These are phyloP conservation scores for Cerastis rubricosa DNA, from an alignment of 2,888 invertebrate genomes.

Conservation along the genomic window DNA sequence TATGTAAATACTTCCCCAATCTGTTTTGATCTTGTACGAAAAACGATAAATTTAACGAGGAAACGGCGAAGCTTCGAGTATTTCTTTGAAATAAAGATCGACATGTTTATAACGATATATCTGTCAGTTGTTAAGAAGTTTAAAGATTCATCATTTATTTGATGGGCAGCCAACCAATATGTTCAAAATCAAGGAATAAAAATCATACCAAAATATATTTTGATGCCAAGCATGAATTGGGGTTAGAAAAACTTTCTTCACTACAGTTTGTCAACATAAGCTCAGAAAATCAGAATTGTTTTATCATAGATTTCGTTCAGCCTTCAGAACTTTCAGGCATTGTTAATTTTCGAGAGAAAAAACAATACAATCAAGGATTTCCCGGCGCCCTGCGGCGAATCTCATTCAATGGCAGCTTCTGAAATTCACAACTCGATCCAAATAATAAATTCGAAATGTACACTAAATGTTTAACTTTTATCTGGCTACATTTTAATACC, in stretches of 20 bases:
- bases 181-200: constrained; percentile 12
- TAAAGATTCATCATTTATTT: constrained; percentile 17
- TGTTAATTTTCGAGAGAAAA: constrained; percentile 8
- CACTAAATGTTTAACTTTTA: constrained; percentile 34
- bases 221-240: neutral
- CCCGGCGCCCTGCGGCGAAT: constrained; percentile 33
- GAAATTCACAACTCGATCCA: constrained; percentile 30
- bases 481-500: constrained; percentile 25
- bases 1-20: constrained; percentile 6
- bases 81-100: constrained; percentile 32
- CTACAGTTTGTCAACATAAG: neutral
- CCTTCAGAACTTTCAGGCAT: neutral
- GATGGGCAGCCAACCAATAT: constrained; percentile 28
- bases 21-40: constrained; percentile 13
- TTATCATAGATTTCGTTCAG: constrained; percentile 9
- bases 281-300: neutral
- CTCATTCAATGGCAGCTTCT: constrained; percentile 27
- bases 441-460: constrained; percentile 34
- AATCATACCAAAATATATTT: neutral
- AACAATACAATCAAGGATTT: constrained; percentile 45
- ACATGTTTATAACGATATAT: constrained; percentile 1
- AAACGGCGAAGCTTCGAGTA: neutral
- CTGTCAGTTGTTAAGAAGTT: constrained; percentile 22
- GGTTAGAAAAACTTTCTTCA: constrained; percentile 8
- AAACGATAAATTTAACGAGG: constrained; percentile 15